These are phyloP conservation scores for Amiota mariae DNA, from an alignment of 2,888 invertebrate genomes.

Conservation along the genomic window DNA sequence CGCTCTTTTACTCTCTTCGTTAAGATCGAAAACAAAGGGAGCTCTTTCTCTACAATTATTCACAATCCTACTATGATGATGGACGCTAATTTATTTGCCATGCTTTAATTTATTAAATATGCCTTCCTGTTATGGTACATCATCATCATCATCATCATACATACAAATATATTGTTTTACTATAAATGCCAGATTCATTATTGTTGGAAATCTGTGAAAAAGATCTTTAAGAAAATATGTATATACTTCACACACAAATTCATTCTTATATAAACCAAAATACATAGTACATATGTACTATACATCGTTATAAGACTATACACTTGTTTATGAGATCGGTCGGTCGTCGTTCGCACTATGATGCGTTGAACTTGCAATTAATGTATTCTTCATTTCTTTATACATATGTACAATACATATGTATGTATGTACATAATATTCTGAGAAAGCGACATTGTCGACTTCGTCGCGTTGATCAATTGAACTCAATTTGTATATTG, in stretches of 20 bases:
- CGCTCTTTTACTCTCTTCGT: not conserved
- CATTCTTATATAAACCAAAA: too few species aligned
- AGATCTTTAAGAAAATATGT: too few species aligned
- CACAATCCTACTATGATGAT: too few species aligned
- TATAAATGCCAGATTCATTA: too few species aligned
- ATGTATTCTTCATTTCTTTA: not conserved
- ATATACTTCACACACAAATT: too few species aligned
- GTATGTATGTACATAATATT: not conserved
- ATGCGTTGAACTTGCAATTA: constrained; percentile 26
- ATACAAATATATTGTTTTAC: too few species aligned
- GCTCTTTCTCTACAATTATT: constrained; percentile 4
- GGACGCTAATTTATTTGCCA: constrained; percentile 24
- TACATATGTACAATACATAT: too few species aligned
- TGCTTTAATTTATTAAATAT: constrained; percentile 26
- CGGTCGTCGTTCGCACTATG: constrained; percentile 4
- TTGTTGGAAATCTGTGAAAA: too few species aligned
- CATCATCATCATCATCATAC: too few species aligned
- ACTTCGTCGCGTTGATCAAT: not conserved
- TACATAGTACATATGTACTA: too few species aligned
- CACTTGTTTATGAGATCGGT: not conserved
- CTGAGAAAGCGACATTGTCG: not conserved
- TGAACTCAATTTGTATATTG: constrained; percentile 16
- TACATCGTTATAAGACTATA: too few species aligned
- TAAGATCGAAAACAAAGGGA: constrained; percentile 11
- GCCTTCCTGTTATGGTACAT: not conserved